These are phyloP conservation scores for Cyclophora albipunctata DNA, from an alignment of 2,888 invertebrate genomes.

Conservation along the genomic window DNA sequence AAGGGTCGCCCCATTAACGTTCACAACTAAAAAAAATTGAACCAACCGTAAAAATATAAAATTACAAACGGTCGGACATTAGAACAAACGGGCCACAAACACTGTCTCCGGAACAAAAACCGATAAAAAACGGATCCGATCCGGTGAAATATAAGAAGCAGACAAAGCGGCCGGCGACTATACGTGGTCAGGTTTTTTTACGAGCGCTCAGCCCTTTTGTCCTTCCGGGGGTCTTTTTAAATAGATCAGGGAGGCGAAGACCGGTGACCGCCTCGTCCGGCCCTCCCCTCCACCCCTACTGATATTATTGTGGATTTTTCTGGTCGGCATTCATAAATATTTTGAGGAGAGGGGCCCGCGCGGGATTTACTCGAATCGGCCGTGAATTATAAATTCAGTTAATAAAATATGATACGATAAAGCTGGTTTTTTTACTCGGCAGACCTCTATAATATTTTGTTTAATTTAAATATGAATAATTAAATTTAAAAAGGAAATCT, in stretches of 20 bases:
- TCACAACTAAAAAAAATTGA: slow-evolving; percentile 44
- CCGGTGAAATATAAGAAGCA: slow-evolving; percentile 75
- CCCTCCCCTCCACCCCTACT: slow-evolving; percentile 42
- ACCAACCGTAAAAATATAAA: slow-evolving; percentile 49
- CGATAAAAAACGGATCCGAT: slow-evolving; percentile 73
- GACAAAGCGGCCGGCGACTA: slow-evolving; percentile 66
- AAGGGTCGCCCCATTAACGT: slow-evolving; percentile 49
- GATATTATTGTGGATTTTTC: slow-evolving; percentile 76
- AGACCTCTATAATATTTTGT: slow-evolving; percentile 74
- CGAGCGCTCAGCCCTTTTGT: slow-evolving; percentile 66
- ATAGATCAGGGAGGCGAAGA: slow-evolving; percentile 73
- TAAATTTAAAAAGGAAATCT: slow-evolving; percentile 74
- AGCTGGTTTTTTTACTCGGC: slow-evolving; percentile 52
- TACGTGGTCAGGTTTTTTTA: slow-evolving; percentile 72
- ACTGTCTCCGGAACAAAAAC: slow-evolving; percentile 73
- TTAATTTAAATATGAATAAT: slow-evolving; percentile 76
- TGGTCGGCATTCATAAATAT: slow-evolving; percentile 74
- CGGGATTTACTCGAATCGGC: slow-evolving; percentile 65
- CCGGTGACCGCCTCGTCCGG: slow-evolving; percentile 34
- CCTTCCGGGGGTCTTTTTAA: slow-evolving; percentile 74
- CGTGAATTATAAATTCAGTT: slow-evolving; percentile 74
- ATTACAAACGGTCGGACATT: slow-evolving; percentile 71
- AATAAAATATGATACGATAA: slow-evolving; percentile 75
- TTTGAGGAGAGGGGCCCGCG: slow-evolving; percentile 41
- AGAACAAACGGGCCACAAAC: slow-evolving; percentile 61